These are phyloP conservation scores for Drosophila greeni DNA, from an alignment of 2,888 invertebrate species.

Conservation along the genomic window DNA sequence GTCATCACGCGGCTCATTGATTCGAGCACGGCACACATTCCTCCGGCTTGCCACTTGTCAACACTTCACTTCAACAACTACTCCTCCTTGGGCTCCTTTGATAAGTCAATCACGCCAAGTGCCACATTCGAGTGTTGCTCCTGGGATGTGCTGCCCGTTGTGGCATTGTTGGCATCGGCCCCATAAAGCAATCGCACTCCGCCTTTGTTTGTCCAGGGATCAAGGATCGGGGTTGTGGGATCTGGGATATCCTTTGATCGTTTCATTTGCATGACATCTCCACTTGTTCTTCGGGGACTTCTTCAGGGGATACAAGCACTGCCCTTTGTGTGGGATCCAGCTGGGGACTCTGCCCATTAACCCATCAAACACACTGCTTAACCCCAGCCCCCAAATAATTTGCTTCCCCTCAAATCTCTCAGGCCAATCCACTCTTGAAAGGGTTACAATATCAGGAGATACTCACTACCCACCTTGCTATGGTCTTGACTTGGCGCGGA, in stretches of 20 bases:
- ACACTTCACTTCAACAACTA: conserved; percentile 64
- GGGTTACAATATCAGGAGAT: neutral
- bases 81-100: conserved; percentile 57
- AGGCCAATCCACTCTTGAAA: conserved; percentile 3
- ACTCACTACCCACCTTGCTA: too few species aligned
- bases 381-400: conserved; percentile 45
- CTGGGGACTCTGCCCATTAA: conserved; percentile 11
- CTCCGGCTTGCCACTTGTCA: conserved; percentile 72
- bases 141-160: conserved; percentile 26
- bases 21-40: conserved; percentile 70
- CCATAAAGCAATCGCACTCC: conserved; percentile 33
- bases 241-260: conserved; percentile 61
- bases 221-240: neutral
- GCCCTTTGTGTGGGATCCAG: conserved; percentile 7
- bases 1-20: conserved; percentile 63
- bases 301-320: neutral
- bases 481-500: neutral
- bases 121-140: conserved; percentile 70
- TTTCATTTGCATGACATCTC: conserved; percentile 59
- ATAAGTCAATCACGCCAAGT: conserved; percentile 73
- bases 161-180: conserved; percentile 39
- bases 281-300: neutral
- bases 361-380: conserved; percentile 6
- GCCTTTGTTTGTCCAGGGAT: conserved; percentile 38
- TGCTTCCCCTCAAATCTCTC: conserved; percentile 55